Evolutionary conservation across 2,113 vertebrate species (phyloP), one percentile per base, ranked within the genome.

Genomic region (Zosterops pallidus): DNA sequence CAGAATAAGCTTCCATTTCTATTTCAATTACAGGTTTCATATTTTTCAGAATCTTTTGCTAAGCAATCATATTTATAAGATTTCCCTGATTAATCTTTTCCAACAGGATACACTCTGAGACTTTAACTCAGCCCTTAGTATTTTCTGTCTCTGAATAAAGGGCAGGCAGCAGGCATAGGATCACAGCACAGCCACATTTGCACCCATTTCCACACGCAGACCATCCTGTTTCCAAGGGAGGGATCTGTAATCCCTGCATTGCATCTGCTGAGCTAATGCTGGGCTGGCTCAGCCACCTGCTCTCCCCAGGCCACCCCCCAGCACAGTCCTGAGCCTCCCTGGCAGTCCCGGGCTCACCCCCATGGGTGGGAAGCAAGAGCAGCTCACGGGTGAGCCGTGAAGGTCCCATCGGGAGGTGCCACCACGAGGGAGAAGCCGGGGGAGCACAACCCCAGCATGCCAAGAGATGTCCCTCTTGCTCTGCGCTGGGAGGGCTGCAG

Each of bases 381-480:
- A 81, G 50, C 76, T 49, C 86, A 33, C 0, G 8, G 57, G 65
- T 8, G 23, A 42, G 57, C n/a, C 7, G 25, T 2, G 2, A 14
- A 63, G 19, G 28, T 62, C 21, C 57, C 9, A 1, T 5, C 4
- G 1, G 3, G 62, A 41, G 14, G 29, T 6, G 14, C 12, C 2
- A 5, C 35, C 37, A 8, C 0, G 4, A 60, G 52, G 8, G 10
- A 62, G 64, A 5, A 6, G 78, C 78, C 41, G 60, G 35, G 42
- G 46, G 18, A 90, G 91, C 89, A 49, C 63, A 52, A 28, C 93
- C 59, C 31, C 16, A 0, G 6, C 4, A 1, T 60, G 64, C 94
- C 96, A 95, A 92, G 89, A 96, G 94, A 74, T 77, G 96, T 94
- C 96, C 16, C 94, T 65, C 33, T 88, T 60, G 89, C 91, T 90